Conservation (phyloP, 2,113 vertebrate species). For the Dromaius novaehollandiae region DNA sequence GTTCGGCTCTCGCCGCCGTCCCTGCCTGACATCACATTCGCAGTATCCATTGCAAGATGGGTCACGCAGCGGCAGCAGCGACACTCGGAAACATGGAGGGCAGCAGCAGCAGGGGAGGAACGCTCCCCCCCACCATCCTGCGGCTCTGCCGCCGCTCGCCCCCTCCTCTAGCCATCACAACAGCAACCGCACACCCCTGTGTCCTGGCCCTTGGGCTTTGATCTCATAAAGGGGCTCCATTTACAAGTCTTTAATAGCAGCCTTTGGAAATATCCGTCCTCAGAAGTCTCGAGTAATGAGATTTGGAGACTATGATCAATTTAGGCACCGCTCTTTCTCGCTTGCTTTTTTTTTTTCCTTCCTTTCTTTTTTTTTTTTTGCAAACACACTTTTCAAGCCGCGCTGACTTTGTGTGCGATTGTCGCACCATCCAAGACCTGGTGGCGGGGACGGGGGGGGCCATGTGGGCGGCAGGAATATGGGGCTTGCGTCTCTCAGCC, state of each 20-base stretch:
- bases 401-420: constrained; percentile 68
- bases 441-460: not conserved
- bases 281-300: constrained; percentile 86
- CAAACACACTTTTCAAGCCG: constrained; percentile 56
- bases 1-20: not conserved
- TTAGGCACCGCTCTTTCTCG: constrained; percentile 64
- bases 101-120: constrained; percentile 71
- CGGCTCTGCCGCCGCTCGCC: constrained; percentile 68
- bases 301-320: constrained; percentile 82
- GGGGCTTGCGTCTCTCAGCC: constrained; percentile 70
- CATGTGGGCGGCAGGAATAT: constrained; percentile 16
- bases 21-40: constrained; percentile 77
- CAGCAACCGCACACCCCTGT: constrained; percentile 56
- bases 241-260: constrained; percentile 79
- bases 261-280: constrained; percentile 80
- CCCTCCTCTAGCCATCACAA: constrained; percentile 62
- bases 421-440: constrained; percentile 56
- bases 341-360: not conserved
- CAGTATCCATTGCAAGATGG: constrained; percentile 83
- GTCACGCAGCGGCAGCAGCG: constrained; percentile 75
- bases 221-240: constrained; percentile 83
- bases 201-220: constrained; percentile 77
- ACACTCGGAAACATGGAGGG: constrained; percentile 80
- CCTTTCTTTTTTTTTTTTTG: not conserved
- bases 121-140: constrained; percentile 76